Base-by-base conservation (phyloP, 2,113 vertebrate genomes). In the Passer montanus region DNA sequence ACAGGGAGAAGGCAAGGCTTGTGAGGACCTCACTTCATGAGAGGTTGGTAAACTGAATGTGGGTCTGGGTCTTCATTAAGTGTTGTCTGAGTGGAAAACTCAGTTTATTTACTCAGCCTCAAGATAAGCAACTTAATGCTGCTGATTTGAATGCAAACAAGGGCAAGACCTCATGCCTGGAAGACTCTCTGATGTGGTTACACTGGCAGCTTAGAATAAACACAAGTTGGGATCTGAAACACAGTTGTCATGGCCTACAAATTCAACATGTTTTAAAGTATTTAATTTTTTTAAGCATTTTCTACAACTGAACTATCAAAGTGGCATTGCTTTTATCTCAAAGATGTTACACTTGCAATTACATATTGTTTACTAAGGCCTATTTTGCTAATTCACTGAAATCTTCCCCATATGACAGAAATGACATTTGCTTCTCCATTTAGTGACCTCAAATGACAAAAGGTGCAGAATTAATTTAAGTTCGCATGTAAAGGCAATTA, bases 111-210 rank as follows among this genome's bases (percentile, higher is more conserved):
- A 90, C 26, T 77, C 92, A 96, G 1, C 62, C 80, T 95, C 86
- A 95, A 92, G 90, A 96, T 95, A 97, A 97, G 90, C 95, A 97
- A 97, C 88, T 94, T 97, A 96, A 97, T 11, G 19, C 76, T 88
- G 91, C 59, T 92, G 92, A 95, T 97, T 96, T 97, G 90, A 97
- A 97, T 97, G 89, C 92, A 96, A 97, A 96, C 64, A 84, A 96
- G 97, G 95, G 93, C 94, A 92, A 93, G 91, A 92, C 76, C 97
- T 97, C 89, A 89, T 87, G 84, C 87, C 35, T 92, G 74, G 91
- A 95, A 96, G 94, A 76, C 84, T 87, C 93, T 93, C 87, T 97
- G 88, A 80, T 84, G 95, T 96, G 96, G 97, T 96, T 97, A 85
- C 58, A 43, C 74, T 97, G 93, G 50, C 95, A 94, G 95, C 96